These are phyloP conservation scores for Paedocypris micromegethes DNA, from an alignment of 2,797 vertebrate genomes.

Conservation along the genomic window DNA sequence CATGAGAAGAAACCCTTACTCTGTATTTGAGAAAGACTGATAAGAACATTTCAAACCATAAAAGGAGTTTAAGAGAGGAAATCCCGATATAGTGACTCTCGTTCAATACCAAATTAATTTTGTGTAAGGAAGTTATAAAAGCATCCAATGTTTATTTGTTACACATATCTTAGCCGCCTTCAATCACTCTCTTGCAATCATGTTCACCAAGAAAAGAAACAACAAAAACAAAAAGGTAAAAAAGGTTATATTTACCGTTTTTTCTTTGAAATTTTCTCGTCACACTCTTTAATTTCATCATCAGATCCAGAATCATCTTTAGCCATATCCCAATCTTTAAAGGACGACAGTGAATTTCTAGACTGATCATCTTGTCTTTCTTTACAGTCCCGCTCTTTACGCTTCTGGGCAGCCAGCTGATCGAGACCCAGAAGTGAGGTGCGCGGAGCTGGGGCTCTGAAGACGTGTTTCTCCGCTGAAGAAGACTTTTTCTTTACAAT, in stretches of 20 bases:
- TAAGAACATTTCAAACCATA: no score
- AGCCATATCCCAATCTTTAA: constrained; percentile 82
- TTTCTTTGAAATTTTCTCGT: constrained; percentile 44
- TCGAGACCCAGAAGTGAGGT: constrained; percentile 88
- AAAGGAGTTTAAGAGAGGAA: no score
- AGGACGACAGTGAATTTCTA: constrained; percentile 63
- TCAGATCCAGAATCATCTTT: constrained; percentile 77
- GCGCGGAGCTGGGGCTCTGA: constrained; percentile 88
- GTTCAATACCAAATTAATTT: no score
- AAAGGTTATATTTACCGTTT: no score
- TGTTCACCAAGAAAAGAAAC: not conserved
- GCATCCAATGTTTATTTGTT: no score
- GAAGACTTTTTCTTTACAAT: constrained; percentile 81
- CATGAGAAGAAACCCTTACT: no score
- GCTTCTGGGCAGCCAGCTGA: constrained; percentile 87
- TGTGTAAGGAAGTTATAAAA: no score
- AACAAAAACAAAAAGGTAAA: not conserved
- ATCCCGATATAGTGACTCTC: no score
- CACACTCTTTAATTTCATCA: constrained; percentile 62
- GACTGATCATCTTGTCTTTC: constrained; percentile 68
- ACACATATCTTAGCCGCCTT: no score
- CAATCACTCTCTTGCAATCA: not conserved
- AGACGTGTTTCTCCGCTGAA: constrained; percentile 82
- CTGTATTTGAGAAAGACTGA: no score
- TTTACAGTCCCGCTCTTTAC: constrained; percentile 81